These are phyloP conservation scores for Apocheima hispidaria DNA, from an alignment of 2,888 invertebrate species.

Conservation along the genomic window DNA sequence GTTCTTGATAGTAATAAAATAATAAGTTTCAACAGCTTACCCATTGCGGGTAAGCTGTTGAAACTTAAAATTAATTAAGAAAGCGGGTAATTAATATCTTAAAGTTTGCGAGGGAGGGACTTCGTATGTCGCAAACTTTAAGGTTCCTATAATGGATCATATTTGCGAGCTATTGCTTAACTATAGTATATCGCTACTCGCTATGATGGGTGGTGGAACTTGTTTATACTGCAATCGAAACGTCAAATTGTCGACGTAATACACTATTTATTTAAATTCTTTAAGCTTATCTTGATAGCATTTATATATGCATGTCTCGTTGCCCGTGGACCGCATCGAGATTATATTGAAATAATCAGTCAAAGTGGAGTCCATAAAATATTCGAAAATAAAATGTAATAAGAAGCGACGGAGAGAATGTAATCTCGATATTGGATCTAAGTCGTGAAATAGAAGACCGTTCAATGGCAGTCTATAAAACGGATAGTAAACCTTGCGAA, in stretches of 20 bases:
- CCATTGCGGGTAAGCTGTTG: no score
- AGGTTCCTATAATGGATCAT: slow-evolving; percentile 44
- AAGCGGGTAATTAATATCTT: no score
- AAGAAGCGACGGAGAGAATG: slow-evolving; percentile 21
- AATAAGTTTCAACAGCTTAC: no score
- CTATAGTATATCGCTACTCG: slow-evolving; percentile 17
- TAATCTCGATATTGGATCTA: slow-evolving; percentile 32
- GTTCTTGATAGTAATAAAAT: no score
- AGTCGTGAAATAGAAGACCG: slow-evolving; percentile 32
- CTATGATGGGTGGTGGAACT: neutral
- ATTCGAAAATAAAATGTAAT: slow-evolving; percentile 27
- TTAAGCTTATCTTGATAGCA: neutral
- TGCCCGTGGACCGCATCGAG: slow-evolving; percentile 28
- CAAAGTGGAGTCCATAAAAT: slow-evolving; percentile 32
- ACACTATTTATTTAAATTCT: slow-evolving; percentile 4
- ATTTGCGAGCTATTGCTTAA: slow-evolving; percentile 35
- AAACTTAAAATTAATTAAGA: no score
- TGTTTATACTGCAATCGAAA: neutral
- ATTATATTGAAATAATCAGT: slow-evolving; percentile 39
- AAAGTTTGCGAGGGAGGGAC: slow-evolving; percentile 43
- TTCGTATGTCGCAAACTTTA: slow-evolving; percentile 42
- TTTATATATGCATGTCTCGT: slow-evolving; percentile 35
- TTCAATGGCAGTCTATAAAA: slow-evolving; percentile 18
- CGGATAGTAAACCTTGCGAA: slow-evolving; percentile 12
- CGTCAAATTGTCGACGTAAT: neutral